Base-by-base conservation (phyloP, 2,888 invertebrate species). In the Apamea sordens region DNA sequence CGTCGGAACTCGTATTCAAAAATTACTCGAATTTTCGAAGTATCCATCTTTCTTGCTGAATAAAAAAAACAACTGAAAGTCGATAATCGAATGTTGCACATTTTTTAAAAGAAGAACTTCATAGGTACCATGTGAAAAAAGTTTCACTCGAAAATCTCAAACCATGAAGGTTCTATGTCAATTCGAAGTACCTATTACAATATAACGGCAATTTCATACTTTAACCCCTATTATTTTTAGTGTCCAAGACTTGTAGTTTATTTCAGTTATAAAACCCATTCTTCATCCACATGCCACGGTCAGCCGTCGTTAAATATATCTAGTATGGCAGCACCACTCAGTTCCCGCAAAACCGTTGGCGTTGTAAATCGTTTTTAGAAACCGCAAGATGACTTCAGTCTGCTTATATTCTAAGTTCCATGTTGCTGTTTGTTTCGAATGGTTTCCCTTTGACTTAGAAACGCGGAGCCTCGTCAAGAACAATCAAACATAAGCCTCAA, bases 361-460 rank as follows among this genome's bases (percentile, higher is more conserved):
- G 47, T 65, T 76, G 59, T 32, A 78, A 80, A 84, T 82, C 73
- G 76, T 74, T 77, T 85, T 59, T 28, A 67, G 74, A 76, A 77
- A 85, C 88, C 87, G 18, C 77, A 77, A 70, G 63, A 82, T 84
- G 74, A 82, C 77, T 80, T 79, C 32, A 85, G 47, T 28, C 71
- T 73, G 76, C 64, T 72, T 74, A 73, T 44, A 47, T 64, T 77
- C 41, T 28, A n/a, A 32, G 56, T 56, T 68, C 69, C 53, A 76
- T 36, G 79, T 73, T 78, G 76, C 76, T 85, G 77, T 83, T 86
- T 79, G 67, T 63, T 76, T 78, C 63, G 79, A 86, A 88, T 77
- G 83, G 81, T 80, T 87, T 82, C 83, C 65, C 78, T 86, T 89
- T 89, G 83, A 80, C 84, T 84, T 74, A 0, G 68, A 50, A 81